Base-by-base conservation (phyloP, 1,140 invertebrate species). In the Apocrypta bakeri region DNA sequence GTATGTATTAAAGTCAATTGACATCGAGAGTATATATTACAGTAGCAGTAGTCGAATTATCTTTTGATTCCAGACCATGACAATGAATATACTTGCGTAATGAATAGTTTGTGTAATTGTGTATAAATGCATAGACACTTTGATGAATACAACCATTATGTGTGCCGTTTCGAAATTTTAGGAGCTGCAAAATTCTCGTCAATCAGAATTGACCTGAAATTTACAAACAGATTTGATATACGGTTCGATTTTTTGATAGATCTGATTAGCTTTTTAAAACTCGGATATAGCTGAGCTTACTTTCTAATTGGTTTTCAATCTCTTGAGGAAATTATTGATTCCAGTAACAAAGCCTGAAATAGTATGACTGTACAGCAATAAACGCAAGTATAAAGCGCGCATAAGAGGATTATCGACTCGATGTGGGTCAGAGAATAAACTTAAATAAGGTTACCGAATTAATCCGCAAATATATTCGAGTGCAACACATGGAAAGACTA, bases 1-100 rank as follows among this genome's bases (percentile, higher is more conserved):
- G n/a, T n/a, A n/a, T n/a, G n/a, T n/a, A 78, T 64, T 78, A 17
- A 37, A 29, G 64, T 56, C 42, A 69, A 69, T 69, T 56, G 25
- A 14, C 69, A 78, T 69, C 33, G 76, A 63, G 14, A n/a, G 29
- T 29, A 68, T 12, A 2, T 6, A n/a, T n/a, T n/a, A n/a, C n/a
- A n/a, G 61, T 25, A 25, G 21, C 48, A 21, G 17, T n/a, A n/a
- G 25, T 25, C 61, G 75, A 56, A 40, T 66, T 77, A 78, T 78
- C 69, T 78, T 78, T 78, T 69, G 64, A 37, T 25, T 14, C 1
- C 21, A 27, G 17, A 27, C 1, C n/a, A 61, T 17, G 25, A 27
- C 63, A 64, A 17, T 17, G n/a, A n/a, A n/a, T n/a, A n/a, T n/a
- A n/a, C n/a, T n/a, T n/a, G n/a, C n/a, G n/a, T n/a, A n/a, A n/a